phyloP scores from a whole-genome alignment of 37 sponge, comb jelly and placozoan genomes.

The Tethya wilhelma region DNA sequence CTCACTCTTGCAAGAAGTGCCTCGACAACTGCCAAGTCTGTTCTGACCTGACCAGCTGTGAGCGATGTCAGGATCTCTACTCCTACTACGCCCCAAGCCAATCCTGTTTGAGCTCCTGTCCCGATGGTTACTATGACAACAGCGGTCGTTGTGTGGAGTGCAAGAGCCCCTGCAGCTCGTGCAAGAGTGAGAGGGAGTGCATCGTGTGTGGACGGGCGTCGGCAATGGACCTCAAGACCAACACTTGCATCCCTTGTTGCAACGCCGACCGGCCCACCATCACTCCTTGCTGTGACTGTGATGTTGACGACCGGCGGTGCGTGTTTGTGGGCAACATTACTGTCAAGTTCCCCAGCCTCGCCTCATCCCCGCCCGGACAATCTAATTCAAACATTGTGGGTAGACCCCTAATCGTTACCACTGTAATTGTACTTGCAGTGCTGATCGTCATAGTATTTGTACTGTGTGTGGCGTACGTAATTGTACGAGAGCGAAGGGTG shows the following conservation, averaged over 20 bases:
- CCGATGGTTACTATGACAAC: constrained; percentile 52
- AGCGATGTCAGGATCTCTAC: constrained; percentile 1
- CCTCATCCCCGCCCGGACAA: too few relatives aligned
- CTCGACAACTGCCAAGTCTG: constrained; percentile 33
- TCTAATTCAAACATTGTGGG: too few relatives aligned
- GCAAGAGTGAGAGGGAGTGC: not conserved
- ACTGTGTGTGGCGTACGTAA: not conserved
- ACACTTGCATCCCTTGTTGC: constrained; percentile 28
- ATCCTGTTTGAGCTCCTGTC: constrained; percentile 26
- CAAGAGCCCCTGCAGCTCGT: constrained; percentile 26
- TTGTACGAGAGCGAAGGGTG: not conserved
- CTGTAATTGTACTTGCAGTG: not conserved
- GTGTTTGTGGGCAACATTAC: not conserved
- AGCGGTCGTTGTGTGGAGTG: too few relatives aligned
- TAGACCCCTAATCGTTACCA: too few relatives aligned
- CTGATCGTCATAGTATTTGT: not conserved
- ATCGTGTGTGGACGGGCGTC: not conserved
- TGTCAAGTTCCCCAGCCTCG: not conserved
- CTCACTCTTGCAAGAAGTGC: constrained; percentile 32
- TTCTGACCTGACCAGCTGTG: constrained; percentile 5
- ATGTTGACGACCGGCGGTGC: not conserved
- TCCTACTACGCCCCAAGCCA: constrained; percentile 33
- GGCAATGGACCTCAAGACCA: constrained; percentile 7
- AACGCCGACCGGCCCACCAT: not conserved
- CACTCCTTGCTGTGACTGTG: constrained; percentile 46